Conservation (phyloP, 2,113 vertebrate species). For the Entomyzon cyanotis region DNA sequence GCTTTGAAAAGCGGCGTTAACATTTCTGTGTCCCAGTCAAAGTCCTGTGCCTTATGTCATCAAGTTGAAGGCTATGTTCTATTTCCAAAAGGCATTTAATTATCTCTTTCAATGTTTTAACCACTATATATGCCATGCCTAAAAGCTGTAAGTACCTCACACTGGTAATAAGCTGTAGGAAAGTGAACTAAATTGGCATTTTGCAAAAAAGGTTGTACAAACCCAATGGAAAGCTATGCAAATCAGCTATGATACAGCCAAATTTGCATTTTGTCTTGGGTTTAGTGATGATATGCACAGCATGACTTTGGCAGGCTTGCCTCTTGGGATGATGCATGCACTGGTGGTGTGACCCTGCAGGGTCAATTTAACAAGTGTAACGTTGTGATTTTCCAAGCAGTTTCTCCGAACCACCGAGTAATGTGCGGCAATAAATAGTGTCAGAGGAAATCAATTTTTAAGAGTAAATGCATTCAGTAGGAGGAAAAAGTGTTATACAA, state of each 20-base stretch:
- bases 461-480: slow-evolving; percentile 62
- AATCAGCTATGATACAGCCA: slow-evolving; percentile 54
- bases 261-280: slow-evolving; percentile 65
- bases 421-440: slow-evolving; percentile 46
- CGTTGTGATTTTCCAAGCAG: slow-evolving; percentile 63
- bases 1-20: not conserved
- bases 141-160: slow-evolving; percentile 62
- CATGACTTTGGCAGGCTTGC: slow-evolving; percentile 57
- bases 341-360: slow-evolving; percentile 19
- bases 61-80: not conserved
- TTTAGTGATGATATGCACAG: slow-evolving; percentile 62
- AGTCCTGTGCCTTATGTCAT: not conserved
- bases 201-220: slow-evolving; percentile 50
- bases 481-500: not conserved
- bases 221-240: slow-evolving; percentile 59
- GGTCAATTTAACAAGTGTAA: slow-evolving; percentile 62
- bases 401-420: slow-evolving; percentile 50
- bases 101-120: slow-evolving; percentile 55
- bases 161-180: slow-evolving; percentile 62
- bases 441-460: slow-evolving; percentile 63
- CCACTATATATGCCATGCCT: slow-evolving; percentile 57
- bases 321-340: slow-evolving; percentile 48
- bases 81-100: slow-evolving; percentile 45
- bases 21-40: slow-evolving; percentile 9
- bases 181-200: slow-evolving; percentile 71